Evolutionary conservation across 2,888 invertebrate genomes (phyloP), one percentile per base, ranked within the genome.

Genomic region (Cantharis nigra): DNA sequence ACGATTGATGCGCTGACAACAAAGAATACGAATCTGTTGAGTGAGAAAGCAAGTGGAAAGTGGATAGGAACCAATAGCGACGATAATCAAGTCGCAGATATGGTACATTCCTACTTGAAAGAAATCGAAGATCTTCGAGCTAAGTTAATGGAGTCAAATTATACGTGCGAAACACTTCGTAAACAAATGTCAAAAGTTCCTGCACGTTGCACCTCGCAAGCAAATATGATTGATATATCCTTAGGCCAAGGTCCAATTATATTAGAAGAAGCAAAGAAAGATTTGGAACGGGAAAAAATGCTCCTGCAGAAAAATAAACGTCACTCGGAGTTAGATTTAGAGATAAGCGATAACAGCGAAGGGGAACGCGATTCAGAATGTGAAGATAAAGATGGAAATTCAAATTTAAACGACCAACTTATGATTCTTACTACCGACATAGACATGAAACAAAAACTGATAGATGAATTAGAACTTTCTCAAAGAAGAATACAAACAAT

Each of bases 371-470:
- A 92, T 63, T 91, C 90, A 14, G 91, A 91, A 71, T 90, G 91
- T 71, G 91, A 91, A 69, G 90, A 90, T 20, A 90, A 90, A 78
- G 86, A 87, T 83, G 85, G 90, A 74, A 90, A 90, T 78, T 91
- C 90, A 65, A 92, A 92, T 63, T 92, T 94, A 79, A 92, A 95
- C 81, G 95, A 95, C 30, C 96, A 98, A 86, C 89, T 99, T 78
- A 95, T 97, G 13, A 95, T 95, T 10, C 89, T 99, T 14, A 97
- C 97, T 75, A 95, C 95, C 69, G 97, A 98, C 88, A 98, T 99
- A 81, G 96, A 96, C 86, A 95, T 98, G 74, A 99, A 99, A 87
- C 96, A 98, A 82, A 94, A 96, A 75, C 90, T 99, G 67, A 98
- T 99, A 80, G 97, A 97, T 84, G 97, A 98, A 85, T 88, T 99